Percentiles rank a stretch among this genome's conserved stretches.
phyloP scores from a whole-genome alignment of 2,797 vertebrate genomes.

The Galago senegalensis region DNA sequence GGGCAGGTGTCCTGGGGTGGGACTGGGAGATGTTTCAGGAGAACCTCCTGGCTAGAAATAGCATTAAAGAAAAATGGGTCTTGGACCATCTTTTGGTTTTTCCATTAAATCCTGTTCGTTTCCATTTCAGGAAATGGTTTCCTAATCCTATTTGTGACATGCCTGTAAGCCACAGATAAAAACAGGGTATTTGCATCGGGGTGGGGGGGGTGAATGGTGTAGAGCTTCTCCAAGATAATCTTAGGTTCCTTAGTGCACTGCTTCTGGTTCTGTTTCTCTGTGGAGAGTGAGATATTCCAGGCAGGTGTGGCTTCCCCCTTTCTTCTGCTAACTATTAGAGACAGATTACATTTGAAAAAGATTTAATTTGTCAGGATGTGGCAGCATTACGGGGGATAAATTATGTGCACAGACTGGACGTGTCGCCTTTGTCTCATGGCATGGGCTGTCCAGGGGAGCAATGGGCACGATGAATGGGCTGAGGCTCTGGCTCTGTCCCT shows the following conservation, averaged over 20 bases:
- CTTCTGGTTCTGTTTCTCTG: slow-evolving; percentile 16
- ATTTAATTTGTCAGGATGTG: slow-evolving; percentile 77
- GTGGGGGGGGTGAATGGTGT: slow-evolving; percentile 62
- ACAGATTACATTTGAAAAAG: slow-evolving; percentile 78
- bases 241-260: background rate
- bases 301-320: background rate
- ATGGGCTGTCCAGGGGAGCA: background rate
- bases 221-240: slow-evolving; percentile 48
- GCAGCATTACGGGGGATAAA: slow-evolving; percentile 43
- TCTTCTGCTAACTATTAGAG: slow-evolving; percentile 74
- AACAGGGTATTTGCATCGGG: slow-evolving; percentile 77
- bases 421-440: background rate
- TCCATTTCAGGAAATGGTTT: slow-evolving; percentile 78
- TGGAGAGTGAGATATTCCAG: slow-evolving; percentile 54
- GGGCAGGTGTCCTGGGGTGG: background rate
- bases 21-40: background rate
- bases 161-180: slow-evolving; percentile 86
- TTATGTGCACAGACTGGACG: background rate
- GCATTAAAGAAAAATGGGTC: slow-evolving; percentile 81
- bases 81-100: slow-evolving; percentile 70
- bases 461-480: background rate
- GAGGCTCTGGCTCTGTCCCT: rapidly evolving
- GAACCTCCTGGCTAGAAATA: slow-evolving; percentile 62
- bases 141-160: slow-evolving; percentile 83
- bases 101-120: slow-evolving; percentile 51